These are phyloP conservation scores for Prunella strophiata DNA, from an alignment of 2,797 vertebrate species.

Conservation along the genomic window DNA sequence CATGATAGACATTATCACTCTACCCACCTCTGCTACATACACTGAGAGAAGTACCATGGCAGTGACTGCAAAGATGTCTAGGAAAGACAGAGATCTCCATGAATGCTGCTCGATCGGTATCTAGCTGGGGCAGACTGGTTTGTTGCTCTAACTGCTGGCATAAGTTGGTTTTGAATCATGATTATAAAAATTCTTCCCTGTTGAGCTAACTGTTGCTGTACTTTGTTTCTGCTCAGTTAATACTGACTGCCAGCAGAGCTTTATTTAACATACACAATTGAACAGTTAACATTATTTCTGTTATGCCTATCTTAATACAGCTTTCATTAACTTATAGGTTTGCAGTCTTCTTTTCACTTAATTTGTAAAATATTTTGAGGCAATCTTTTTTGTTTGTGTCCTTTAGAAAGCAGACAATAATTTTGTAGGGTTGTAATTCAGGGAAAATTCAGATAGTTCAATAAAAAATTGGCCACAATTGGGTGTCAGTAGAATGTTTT, in stretches of 20 bases:
- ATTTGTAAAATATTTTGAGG: neutral
- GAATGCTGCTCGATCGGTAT: neutral
- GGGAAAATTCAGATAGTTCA: neutral
- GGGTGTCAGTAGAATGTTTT: neutral
- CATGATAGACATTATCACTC: neutral
- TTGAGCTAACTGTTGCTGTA: neutral
- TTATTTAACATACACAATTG: neutral
- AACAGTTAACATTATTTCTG: neutral
- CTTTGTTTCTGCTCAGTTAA: neutral
- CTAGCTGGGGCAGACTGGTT: neutral
- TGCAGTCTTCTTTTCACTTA: neutral
- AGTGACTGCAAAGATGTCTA: neutral
- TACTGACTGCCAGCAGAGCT: neutral
- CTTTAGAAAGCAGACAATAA: neutral
- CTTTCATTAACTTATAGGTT: neutral
- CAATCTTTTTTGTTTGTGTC: neutral
- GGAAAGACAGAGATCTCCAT: neutral
- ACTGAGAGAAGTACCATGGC: neutral
- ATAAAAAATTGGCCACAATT: neutral
- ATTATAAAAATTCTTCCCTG: neutral
- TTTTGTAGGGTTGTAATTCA: neutral
- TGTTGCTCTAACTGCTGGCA: neutral
- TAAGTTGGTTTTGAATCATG: neutral
- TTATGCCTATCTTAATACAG: neutral
- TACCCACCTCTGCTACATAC: neutral